A percentile compares a stretch with the other conserved stretches of the same genome.
These are phyloP conservation scores for Xiphydria camelus DNA, from an alignment of 2,888 invertebrate species.

Conservation along the genomic window DNA sequence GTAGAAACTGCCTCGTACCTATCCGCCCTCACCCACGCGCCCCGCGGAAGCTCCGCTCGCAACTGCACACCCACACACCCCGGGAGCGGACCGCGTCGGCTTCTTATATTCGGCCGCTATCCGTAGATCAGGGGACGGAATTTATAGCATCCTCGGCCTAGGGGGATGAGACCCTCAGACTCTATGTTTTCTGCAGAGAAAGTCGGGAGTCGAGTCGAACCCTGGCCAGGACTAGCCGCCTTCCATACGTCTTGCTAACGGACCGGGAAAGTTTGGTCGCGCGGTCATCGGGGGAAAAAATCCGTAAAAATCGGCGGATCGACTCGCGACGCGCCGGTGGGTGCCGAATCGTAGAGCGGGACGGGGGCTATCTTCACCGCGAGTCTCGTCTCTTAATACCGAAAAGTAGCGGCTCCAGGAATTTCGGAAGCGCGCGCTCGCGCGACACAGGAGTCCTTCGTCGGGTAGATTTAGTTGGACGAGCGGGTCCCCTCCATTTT, in stretches of 20 bases:
- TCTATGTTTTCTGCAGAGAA: constrained; percentile 58
- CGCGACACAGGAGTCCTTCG: constrained; percentile 52
- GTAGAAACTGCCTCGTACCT: no score
- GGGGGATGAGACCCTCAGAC: constrained; percentile 43
- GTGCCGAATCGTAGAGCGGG: not conserved
- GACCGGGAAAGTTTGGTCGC: constrained; percentile 51
- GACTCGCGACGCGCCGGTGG: not conserved
- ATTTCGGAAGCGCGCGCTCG: constrained; percentile 18
- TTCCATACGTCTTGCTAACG: constrained; percentile 56
- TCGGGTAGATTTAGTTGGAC: constrained; percentile 57
- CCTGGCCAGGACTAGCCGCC: constrained; percentile 54
- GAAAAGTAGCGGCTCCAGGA: not conserved
- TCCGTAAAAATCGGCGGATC: constrained; percentile 27
- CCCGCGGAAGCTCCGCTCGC: not conserved
- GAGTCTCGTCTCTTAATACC: constrained; percentile 23
- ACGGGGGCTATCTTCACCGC: not conserved
- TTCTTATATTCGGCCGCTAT: constrained; percentile 49
- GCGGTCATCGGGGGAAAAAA: constrained; percentile 24
- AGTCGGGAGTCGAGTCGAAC: constrained; percentile 57
- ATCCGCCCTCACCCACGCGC: no score
- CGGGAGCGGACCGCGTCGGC: constrained; percentile 5
- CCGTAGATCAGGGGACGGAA: constrained; percentile 39
- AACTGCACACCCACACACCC: not conserved
- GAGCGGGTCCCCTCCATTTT: constrained; percentile 56
- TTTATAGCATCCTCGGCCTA: constrained; percentile 54